Percentiles rank a stretch among this genome's conserved stretches.
phyloP scores from a whole-genome alignment of 2,888 invertebrate genomes.

The Agriopis leucophaearia region DNA sequence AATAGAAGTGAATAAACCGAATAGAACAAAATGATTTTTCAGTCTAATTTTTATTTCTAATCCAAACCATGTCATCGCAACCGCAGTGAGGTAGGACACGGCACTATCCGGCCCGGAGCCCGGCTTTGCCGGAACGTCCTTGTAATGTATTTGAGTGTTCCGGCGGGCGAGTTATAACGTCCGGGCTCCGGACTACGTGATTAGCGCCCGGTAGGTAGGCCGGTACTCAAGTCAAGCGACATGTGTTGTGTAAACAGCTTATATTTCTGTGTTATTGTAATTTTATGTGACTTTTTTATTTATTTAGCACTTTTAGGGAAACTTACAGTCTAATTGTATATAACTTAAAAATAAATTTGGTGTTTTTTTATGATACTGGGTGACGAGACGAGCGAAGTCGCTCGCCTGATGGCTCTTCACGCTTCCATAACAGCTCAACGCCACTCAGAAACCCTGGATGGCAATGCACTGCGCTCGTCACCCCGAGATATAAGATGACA shows the following conservation, averaged over 20 bases:
- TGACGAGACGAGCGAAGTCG: too few relatives aligned
- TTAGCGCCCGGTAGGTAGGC: conserved; percentile 48
- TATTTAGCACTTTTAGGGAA: too few relatives aligned
- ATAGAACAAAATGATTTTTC: too few relatives aligned
- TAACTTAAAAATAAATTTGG: too few relatives aligned
- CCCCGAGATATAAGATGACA: too few relatives aligned
- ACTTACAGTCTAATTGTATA: too few relatives aligned
- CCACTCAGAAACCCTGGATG: too few relatives aligned
- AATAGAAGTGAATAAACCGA: too few relatives aligned
- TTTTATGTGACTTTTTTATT: neutral
- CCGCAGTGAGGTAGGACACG: conserved; percentile 3
- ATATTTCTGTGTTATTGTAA: neutral
- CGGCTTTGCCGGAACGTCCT: conserved; percentile 41
- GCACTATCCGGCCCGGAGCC: conserved; percentile 33
- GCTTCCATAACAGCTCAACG: too few relatives aligned
- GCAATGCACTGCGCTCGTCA: too few relatives aligned
- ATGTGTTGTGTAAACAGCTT: conserved; percentile 17
- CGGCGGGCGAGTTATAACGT: conserved; percentile 53
- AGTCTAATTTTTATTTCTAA: neutral
- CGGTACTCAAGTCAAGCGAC: conserved; percentile 25
- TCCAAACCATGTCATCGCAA: neutral
- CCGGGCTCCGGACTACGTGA: conserved; percentile 52
- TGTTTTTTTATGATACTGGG: too few relatives aligned
- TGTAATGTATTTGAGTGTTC: conserved; percentile 60
- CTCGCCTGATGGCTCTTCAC: too few relatives aligned